Evolutionary conservation across 2,888 invertebrate species (phyloP).

Genomic region (Folsomia manolachei): DNA sequence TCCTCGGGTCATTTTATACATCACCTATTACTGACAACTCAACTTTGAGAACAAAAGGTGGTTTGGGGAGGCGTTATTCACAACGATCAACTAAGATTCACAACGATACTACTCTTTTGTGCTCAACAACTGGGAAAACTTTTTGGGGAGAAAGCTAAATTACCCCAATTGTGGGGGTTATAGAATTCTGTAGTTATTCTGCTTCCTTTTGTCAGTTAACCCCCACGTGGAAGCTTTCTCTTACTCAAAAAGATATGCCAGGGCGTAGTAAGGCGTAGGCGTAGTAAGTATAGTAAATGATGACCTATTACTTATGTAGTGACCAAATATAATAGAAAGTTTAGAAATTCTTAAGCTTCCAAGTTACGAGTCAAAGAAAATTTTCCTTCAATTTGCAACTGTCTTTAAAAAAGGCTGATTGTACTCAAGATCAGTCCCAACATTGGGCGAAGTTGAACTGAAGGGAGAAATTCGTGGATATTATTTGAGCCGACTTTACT

Average conservation of each 20-base stretch:
- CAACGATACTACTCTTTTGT: neutral
- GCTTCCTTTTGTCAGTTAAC: too few relatives aligned
- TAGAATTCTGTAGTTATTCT: too few relatives aligned
- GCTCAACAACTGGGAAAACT: neutral
- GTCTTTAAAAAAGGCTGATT: neutral
- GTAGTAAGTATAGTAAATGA: too few relatives aligned
- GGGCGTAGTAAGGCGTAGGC: too few relatives aligned
- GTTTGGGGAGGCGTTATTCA: neutral
- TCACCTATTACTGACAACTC: neutral
- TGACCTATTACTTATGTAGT: neutral
- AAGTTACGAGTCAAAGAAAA: neutral
- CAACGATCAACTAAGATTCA: neutral
- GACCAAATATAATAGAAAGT: neutral
- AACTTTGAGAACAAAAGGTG: neutral
- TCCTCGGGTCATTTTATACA: neutral
- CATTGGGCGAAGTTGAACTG: too few relatives aligned
- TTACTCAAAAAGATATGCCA: neutral
- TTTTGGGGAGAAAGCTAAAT: neutral
- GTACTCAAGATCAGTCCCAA: neutral
- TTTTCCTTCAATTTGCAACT: conserved; percentile 1
- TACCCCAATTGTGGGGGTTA: neutral
- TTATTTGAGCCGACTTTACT: too few relatives aligned
- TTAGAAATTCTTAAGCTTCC: neutral
- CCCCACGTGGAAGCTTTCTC: neutral
- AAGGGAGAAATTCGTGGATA: too few relatives aligned